Evolutionary conservation across 2,797 vertebrate genomes (phyloP), one percentile per base, ranked within the genome.

Genomic region (Enteromius anoplus): DNA sequence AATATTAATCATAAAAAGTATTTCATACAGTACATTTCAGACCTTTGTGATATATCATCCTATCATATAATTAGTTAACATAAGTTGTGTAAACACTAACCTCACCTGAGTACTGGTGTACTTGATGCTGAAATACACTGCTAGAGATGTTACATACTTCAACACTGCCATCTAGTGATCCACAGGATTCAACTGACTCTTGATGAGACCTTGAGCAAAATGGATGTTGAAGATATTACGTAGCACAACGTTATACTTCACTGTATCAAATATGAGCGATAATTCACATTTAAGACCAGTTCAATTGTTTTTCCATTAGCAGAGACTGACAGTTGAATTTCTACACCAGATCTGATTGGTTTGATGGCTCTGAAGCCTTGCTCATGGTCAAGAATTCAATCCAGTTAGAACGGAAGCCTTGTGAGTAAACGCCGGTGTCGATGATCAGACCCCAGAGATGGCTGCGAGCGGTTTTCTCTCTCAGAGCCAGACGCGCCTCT

Each of bases 331-430:
- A 2, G 42, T 26, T 71, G 49, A 19, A 21, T 53, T 82, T 81
- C 90, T 90, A 95, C 65, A 95, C 94, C 45, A 93, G 53, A 81
- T 93, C 89, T 58, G 90, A 82, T 80, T n/a, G 86, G 65, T 75
- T 72, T 51, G 78, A 47, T 78, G 32, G 32, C 51, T 86, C 53
- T n/a, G 75, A 5, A 1, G 4, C 32, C 10, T 79, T 51, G 6
- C 80, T 88, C 94, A 97, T 94, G 78, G 92, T 95, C 89, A 97
- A 90, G 91, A 99, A 99, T 89, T 97, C 96, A 1, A 88, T 88
- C 98, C 98, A 99, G 94, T 99, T 99, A 85, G 88, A 88, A 32
- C 92, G 83, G 84, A 99, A 95, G 23, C 97, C 97, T 34, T 84
- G 91, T 8, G 96, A 97, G 89, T 97, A 96, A 82, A 93, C 87